phyloP scores from a whole-genome alignment of 2,113 vertebrate genomes.

The Chaetodon trifascialis region DNA sequence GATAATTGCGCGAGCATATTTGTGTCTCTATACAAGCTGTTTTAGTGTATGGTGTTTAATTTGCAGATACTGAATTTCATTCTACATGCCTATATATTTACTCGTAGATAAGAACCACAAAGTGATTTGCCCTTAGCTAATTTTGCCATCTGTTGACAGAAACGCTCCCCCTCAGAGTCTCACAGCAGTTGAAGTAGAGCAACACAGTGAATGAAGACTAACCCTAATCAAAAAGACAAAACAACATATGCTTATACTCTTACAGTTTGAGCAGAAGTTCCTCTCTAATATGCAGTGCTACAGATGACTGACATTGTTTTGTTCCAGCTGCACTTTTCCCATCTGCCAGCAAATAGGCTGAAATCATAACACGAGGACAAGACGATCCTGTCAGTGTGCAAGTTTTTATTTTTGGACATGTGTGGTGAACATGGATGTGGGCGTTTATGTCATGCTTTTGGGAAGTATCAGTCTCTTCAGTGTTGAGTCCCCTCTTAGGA shows the following conservation, averaged over 20 bases:
- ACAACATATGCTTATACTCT: constrained; percentile 84
- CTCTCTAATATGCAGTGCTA: constrained; percentile 81
- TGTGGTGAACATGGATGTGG: constrained; percentile 56
- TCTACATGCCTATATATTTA: constrained; percentile 61
- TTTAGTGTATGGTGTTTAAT: constrained; percentile 54
- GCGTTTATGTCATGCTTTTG: constrained; percentile 45
- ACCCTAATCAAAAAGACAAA: constrained; percentile 78
- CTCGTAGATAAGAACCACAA: constrained; percentile 66
- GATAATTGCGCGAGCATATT: constrained; percentile 48
- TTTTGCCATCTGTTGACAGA: constrained; percentile 77
- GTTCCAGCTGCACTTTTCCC: constrained; percentile 86
- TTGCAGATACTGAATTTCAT: constrained; percentile 54
- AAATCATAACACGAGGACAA: constrained; percentile 82
- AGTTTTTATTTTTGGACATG: constrained; percentile 44
- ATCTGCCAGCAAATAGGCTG: constrained; percentile 86
- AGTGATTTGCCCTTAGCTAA: constrained; percentile 70
- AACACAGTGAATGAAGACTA: constrained; percentile 73
- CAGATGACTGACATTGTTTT: constrained; percentile 88
- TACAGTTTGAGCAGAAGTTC: constrained; percentile 78
- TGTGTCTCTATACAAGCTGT: constrained; percentile 33
- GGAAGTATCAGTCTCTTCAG: constrained; percentile 86
- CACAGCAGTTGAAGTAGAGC: constrained; percentile 66
- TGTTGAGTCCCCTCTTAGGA: constrained; percentile 88
- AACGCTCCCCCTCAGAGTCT: constrained; percentile 55
- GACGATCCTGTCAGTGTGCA: constrained; percentile 74